Evolutionary conservation across 2,888 invertebrate genomes (phyloP), one percentile per base, ranked within the genome.

Genomic region (Prosapia bicincta): DNA sequence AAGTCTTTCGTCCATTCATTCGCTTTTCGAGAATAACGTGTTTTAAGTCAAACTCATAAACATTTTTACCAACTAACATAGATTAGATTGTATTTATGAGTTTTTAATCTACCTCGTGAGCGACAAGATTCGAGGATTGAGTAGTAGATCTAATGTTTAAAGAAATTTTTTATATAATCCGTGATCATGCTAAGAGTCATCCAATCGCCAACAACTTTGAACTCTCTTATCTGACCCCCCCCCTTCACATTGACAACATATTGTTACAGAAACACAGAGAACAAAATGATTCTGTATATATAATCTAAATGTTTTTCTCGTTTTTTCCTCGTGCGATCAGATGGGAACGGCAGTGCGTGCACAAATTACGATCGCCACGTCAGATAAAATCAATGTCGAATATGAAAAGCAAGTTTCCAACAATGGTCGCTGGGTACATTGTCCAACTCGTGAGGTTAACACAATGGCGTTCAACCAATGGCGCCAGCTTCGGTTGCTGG

Each of bases 351-450:
- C 65, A 30, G 30, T 54, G 69, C 74, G 73, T 74, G 74, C 43
- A 74, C 74, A 74, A 74, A 74, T 74, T 74, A 74, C 74, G 54
- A 74, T 69, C 69, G 74, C 74, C 66, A 69, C 66, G 74, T 74
- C 74, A 69, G 74, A 74, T 74, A 74, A 74, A 74, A 74, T 74
- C 74, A 74, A 74, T 74, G 74, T 69, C 69, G 74, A 74, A 74
- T 74, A 74, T 74, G 74, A 74, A 74, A 74, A 69, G 74, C 69
- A 28, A 74, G 26, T 68, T 54, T 74, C 30, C 74, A 74, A 74
- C 74, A 74, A 74, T 74, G 68, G 74, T 54, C 54, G 54, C 54
- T 54, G 54, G 54, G 5, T 54, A 54, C 54, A 20, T 54, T 54
- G 54, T 54, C 69, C 30, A 26, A 66, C 69, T 74, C 74, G 74